phyloP scores from a whole-genome alignment of 2,113 vertebrate genomes.

The Gorsachius goisagi region DNA sequence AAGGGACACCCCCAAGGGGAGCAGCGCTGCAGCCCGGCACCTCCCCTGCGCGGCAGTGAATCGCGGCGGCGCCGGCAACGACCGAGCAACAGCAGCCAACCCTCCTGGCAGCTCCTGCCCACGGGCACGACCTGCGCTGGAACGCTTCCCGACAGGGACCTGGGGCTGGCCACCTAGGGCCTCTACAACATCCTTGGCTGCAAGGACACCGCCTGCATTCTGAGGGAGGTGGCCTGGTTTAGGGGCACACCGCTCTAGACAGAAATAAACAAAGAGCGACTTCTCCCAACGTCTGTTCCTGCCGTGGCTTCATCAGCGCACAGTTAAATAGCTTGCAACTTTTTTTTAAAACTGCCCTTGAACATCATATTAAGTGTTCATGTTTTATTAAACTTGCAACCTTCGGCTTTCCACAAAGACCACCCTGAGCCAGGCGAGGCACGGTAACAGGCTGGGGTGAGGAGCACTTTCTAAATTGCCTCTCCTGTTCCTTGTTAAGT shows the following conservation, averaged over 20 bases:
- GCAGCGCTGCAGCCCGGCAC: background rate
- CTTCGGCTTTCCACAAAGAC: background rate
- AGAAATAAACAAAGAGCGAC: background rate
- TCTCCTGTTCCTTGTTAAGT: background rate
- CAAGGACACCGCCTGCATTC: too few species aligned
- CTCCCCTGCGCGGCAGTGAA: accelerated
- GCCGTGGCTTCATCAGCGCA: background rate
- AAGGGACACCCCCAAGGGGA: background rate
- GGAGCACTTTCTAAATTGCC: background rate
- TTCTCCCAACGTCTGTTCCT: background rate
- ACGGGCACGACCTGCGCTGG: background rate
- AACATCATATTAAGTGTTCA: background rate
- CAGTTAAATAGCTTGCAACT: background rate
- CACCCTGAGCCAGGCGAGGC: background rate
- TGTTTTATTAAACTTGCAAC: background rate
- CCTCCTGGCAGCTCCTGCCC: background rate
- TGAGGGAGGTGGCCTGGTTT: accelerated
- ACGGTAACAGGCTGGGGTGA: background rate
- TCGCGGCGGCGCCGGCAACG: accelerated
- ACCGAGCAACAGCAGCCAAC: accelerated
- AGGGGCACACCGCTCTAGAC: background rate
- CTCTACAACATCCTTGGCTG: background rate
- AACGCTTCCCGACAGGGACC: background rate
- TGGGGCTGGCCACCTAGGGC: accelerated
- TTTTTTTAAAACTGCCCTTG: background rate